Conservation (phyloP, 2,797 vertebrate species). For the Hephaestus fuliginosus region DNA sequence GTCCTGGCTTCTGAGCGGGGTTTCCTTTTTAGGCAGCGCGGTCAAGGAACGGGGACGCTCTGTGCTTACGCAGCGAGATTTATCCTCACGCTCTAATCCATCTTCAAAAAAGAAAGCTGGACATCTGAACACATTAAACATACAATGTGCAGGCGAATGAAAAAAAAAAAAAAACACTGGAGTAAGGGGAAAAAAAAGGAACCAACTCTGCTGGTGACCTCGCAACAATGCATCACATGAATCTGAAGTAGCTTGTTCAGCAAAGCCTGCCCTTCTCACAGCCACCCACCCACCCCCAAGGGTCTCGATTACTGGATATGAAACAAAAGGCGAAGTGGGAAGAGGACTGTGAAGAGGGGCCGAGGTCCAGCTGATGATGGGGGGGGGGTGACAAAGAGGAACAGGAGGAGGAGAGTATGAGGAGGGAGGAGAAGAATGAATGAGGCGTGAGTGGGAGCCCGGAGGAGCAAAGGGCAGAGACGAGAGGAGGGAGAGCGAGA, state of each 20-base stretch:
- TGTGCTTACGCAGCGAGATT: constrained; percentile 23
- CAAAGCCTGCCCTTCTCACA: not conserved
- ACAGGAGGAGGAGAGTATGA: not conserved
- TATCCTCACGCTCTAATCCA: constrained; percentile 31
- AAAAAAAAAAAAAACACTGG: constrained; percentile 21
- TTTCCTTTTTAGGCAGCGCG: constrained; percentile 16
- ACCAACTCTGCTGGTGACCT: constrained; percentile 45
- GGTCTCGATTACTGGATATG: constrained; percentile 7
- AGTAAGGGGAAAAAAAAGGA: not conserved
- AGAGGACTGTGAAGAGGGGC: not conserved
- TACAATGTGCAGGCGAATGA: not conserved
- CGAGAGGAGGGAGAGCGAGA: not conserved
- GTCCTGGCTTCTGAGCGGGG: constrained; percentile 6
- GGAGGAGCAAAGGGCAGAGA: not conserved
- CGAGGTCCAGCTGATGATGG: not conserved
- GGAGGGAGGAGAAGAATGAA: constrained; percentile 14
- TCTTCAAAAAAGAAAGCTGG: constrained; percentile 18
- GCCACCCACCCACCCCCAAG: not conserved
- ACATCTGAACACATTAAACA: constrained; percentile 37
- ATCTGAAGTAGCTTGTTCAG: constrained; percentile 52
- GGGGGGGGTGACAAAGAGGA: not conserved
- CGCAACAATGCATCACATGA: constrained; percentile 49
- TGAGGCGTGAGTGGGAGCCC: not conserved
- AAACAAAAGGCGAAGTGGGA: not conserved
- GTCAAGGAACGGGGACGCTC: constrained; percentile 4